phyloP scores from a whole-genome alignment of 1,140 invertebrate species.

The Brachionus plicatilis region DNA sequence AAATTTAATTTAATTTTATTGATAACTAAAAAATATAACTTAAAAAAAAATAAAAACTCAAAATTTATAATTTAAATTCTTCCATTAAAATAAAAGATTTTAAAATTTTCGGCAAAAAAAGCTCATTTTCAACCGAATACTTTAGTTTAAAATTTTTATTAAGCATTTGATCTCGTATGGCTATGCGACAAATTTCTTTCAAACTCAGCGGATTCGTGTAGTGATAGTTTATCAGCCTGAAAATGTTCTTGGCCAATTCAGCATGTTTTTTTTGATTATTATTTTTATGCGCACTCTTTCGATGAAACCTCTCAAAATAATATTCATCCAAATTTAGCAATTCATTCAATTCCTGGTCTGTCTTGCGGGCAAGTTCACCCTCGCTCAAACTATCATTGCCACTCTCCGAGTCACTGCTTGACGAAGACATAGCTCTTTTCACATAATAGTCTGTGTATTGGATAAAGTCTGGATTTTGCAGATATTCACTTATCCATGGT shows the following conservation, averaged over 20 bases:
- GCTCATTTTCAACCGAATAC: background rate
- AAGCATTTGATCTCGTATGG: background rate
- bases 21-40: background rate
- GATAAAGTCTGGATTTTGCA: constrained; percentile 39
- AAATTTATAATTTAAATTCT: constrained; percentile 32
- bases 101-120: constrained; percentile 1
- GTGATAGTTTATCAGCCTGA: background rate
- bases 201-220: constrained; percentile 12
- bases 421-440: background rate
- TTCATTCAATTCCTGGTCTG: constrained; percentile 35
- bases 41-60: background rate
- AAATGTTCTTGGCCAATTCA: constrained; percentile 22
- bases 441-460: constrained; percentile 37
- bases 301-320: constrained; percentile 35
- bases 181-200: constrained; percentile 15
- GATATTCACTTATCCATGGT: constrained; percentile 21
- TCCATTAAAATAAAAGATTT: constrained; percentile 33
- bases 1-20: background rate
- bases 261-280: background rate
- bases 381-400: background rate
- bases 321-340: constrained; percentile 27
- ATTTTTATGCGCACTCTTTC: background rate
- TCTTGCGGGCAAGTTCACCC: background rate
- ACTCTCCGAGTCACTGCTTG: constrained; percentile 4
- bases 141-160: constrained; percentile 1